Percentiles rank a stretch among this genome's conserved stretches.
phyloP scores from a whole-genome alignment of 92 coral and sea anemone genomes.

The Zoanthus sansibaricus region DNA sequence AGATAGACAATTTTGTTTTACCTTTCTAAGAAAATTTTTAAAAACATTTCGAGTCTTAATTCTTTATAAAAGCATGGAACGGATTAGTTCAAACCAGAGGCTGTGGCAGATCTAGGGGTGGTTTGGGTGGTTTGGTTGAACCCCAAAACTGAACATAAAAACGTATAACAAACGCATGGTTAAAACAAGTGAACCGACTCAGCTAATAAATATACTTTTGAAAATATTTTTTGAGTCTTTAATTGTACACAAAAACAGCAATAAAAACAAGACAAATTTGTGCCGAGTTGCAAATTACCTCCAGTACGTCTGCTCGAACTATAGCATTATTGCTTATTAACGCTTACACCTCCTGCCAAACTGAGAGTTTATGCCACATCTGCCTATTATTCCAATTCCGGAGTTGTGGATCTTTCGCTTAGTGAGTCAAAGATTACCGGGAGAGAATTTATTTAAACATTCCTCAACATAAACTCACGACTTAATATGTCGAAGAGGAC shows the following conservation, averaged over 20 bases:
- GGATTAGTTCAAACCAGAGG: no score
- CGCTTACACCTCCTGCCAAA: conserved; percentile 52
- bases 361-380: conserved; percentile 54
- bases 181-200: conserved; percentile 19
- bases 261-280: conserved; percentile 55
- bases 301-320: conserved; percentile 61
- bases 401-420: conserved; percentile 60
- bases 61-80: no score
- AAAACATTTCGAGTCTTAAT: no score
- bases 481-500: conserved; percentile 60
- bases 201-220: no score
- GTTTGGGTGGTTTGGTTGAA: not conserved
- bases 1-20: no score
- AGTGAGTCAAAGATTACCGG: conserved; percentile 46
- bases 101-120: not conserved
- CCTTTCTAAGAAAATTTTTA: no score
- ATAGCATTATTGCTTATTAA: conserved; percentile 49
- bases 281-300: conserved; percentile 60
- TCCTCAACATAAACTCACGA: conserved; percentile 58
- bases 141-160: conserved; percentile 45
- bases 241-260: conserved; percentile 46
- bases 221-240: conserved; percentile 31
- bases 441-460: conserved; percentile 49
- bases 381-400: conserved; percentile 52
- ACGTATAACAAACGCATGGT: conserved; percentile 51